phyloP scores from a whole-genome alignment of 2,888 invertebrate genomes.

The Aphodius granarius region DNA sequence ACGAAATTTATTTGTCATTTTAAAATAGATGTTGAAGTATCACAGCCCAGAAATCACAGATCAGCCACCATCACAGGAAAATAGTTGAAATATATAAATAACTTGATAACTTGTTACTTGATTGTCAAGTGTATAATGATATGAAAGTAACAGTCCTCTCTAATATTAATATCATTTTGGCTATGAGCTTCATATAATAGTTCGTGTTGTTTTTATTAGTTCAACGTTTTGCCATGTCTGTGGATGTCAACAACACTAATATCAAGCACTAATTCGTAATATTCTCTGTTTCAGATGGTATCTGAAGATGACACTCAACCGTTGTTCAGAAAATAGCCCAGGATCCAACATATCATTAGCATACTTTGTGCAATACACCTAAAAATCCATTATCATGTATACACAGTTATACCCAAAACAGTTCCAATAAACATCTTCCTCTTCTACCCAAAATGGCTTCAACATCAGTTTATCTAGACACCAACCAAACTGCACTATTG shows the following conservation, averaged over 20 bases:
- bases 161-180: no score
- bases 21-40: no score
- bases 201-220: no score
- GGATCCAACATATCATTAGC: neutral
- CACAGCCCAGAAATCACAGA: no score
- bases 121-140: no score
- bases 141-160: no score
- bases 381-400: neutral
- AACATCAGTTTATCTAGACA: neutral
- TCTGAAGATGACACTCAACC: neutral
- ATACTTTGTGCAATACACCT: neutral
- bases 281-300: neutral
- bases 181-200: no score
- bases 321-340: neutral
- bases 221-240: no score
- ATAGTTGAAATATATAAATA: no score
- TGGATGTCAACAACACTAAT: neutral
- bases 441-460: neutral
- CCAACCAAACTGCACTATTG: neutral
- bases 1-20: no score
- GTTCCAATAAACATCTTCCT: neutral
- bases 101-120: no score
- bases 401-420: neutral
- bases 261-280: neutral
- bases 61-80: no score